Conservation (phyloP, 2,113 vertebrate genomes). For the Mesembrinibis cayennensis region DNA sequence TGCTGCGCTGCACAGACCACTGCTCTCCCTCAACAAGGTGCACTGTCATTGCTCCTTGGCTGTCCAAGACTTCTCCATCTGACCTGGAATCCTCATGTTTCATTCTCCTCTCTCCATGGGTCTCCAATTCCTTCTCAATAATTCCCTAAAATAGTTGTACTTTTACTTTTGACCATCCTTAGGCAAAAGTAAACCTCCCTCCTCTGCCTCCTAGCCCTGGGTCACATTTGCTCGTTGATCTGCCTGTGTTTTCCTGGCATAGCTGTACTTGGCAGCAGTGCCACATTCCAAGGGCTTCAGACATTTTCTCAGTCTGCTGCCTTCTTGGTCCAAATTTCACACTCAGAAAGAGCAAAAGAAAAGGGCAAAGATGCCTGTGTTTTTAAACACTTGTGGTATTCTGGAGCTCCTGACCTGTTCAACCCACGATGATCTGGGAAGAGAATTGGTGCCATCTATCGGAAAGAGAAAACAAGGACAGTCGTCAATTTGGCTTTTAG, state of each 20-base stretch:
- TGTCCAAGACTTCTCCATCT: background rate
- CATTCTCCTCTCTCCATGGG: background rate
- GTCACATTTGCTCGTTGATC: background rate
- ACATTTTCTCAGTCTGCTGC: constrained; percentile 25
- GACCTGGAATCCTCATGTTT: background rate
- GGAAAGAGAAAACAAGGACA: constrained; percentile 14
- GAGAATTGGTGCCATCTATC: constrained; percentile 56
- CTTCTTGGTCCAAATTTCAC: constrained; percentile 31
- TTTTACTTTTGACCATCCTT: background rate
- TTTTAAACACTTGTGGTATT: background rate
- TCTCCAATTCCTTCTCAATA: background rate
- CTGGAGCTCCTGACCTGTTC: background rate
- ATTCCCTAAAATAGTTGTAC: background rate
- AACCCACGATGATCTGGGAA: background rate
- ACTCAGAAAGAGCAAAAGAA: constrained; percentile 36
- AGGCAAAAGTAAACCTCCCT: background rate
- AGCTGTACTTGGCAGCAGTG: constrained; percentile 8
- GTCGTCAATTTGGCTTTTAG: background rate
- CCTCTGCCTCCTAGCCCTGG: background rate
- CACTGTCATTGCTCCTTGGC: background rate
- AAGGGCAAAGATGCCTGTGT: constrained; percentile 1
- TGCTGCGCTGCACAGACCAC: background rate
- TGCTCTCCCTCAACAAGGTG: background rate
- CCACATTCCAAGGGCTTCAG: constrained; percentile 50
- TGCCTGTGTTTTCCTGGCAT: background rate